Evolutionary conservation across 2,888 invertebrate genomes (phyloP).

Genomic region (Chloromyia formosa): DNA sequence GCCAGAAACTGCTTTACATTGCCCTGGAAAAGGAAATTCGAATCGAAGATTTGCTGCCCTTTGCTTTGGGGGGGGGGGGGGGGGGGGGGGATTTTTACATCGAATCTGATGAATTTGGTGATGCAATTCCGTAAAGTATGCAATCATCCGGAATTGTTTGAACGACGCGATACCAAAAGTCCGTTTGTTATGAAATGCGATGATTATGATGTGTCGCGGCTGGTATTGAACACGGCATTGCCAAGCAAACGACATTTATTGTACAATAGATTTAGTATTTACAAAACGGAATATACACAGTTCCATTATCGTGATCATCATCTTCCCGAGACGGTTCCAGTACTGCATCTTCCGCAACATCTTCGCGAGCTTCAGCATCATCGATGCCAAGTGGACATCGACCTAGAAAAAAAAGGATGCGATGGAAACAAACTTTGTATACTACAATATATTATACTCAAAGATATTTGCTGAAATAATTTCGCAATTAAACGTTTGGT

Average conservation of each 20-base stretch:
- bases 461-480: no score
- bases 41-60: conserved; percentile 85
- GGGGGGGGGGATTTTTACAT: conserved; percentile 86
- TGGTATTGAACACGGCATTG: conserved; percentile 67
- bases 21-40: conserved; percentile 95
- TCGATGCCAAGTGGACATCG: no score
- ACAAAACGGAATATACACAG: conserved; percentile 75
- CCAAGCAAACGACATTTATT: conserved; percentile 75
- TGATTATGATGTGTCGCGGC: conserved; percentile 79
- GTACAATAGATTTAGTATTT: conserved; percentile 75
- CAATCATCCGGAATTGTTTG: conserved; percentile 96
- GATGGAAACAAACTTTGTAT: no score
- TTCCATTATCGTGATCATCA: no score
- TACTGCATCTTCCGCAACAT: no score
- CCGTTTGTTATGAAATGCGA: conserved; percentile 79
- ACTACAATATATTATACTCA: no score
- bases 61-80: conserved; percentile 74
- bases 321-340: no score
- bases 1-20: conserved; percentile 89
- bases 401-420: no score
- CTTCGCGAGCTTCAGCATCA: no score
- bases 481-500: no score
- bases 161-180: conserved; percentile 88
- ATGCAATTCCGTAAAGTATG: conserved; percentile 99
- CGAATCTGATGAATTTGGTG: conserved; percentile 96